These are phyloP conservation scores for Ips nitidus DNA, from an alignment of 1,140 invertebrate genomes.

Conservation along the genomic window DNA sequence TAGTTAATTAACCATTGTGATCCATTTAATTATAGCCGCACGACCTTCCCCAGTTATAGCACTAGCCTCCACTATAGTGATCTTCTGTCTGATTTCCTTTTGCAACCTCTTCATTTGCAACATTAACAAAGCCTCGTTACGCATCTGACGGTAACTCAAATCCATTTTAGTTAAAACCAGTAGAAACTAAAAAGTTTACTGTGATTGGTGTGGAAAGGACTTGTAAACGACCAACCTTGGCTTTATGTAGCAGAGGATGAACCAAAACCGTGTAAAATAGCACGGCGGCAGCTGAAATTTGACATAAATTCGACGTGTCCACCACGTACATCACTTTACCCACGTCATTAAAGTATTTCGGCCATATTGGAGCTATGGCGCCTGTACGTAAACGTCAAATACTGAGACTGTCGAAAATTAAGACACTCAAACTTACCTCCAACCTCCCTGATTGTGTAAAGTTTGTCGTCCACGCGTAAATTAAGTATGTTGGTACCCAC, in stretches of 20 bases:
- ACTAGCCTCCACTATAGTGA: constrained; percentile 70
- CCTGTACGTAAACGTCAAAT: constrained; percentile 45
- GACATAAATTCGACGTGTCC: constrained; percentile 76
- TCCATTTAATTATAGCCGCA: constrained; percentile 65
- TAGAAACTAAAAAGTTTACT: constrained; percentile 59
- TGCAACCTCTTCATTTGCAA: constrained; percentile 65
- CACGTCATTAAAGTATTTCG: constrained; percentile 67
- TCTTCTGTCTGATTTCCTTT: constrained; percentile 65
- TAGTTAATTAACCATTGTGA: constrained; percentile 42
- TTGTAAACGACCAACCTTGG: constrained; percentile 55
- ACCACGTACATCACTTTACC: constrained; percentile 75
- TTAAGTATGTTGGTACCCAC: constrained; percentile 75
- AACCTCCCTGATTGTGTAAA: constrained; percentile 63
- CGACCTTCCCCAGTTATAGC: constrained; percentile 70
- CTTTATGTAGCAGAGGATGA: constrained; percentile 63
- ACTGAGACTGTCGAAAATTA: background rate
- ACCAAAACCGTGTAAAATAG: constrained; percentile 73
- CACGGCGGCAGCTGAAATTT: constrained; percentile 78
- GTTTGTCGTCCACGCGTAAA: constrained; percentile 57
- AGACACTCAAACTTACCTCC: constrained; percentile 55
- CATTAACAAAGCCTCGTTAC: constrained; percentile 79
- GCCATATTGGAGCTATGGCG: constrained; percentile 77
- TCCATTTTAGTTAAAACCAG: constrained; percentile 80
- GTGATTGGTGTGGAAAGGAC: background rate
- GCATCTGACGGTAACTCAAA: constrained; percentile 77